phyloP scores from a whole-genome alignment of 1,140 invertebrate species.

The Matsumurasca onukii region DNA sequence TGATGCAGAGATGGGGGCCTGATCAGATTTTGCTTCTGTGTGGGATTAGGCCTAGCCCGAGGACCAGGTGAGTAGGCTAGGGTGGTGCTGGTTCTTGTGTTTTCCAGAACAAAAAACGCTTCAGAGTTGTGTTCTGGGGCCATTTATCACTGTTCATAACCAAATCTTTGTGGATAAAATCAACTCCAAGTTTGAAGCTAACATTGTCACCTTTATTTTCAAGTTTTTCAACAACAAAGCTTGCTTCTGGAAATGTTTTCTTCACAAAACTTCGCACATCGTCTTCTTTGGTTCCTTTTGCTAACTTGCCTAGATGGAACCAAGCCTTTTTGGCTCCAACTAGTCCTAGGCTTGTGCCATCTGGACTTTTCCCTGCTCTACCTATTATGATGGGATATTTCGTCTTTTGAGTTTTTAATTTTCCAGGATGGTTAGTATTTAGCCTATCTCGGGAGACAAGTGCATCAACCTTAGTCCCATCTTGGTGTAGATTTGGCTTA shows the following conservation, averaged over 20 bases:
- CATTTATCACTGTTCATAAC: neutral
- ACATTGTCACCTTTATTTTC: neutral
- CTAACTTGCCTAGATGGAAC: conserved; percentile 21
- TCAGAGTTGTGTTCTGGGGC: neutral
- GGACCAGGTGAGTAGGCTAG: too few species aligned
- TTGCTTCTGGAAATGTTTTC: neutral
- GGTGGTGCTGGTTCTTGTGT: conserved; percentile 5
- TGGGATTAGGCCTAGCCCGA: neutral
- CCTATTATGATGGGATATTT: neutral
- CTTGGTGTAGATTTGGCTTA: too few species aligned
- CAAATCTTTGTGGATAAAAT: neutral
- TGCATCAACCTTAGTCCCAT: too few species aligned
- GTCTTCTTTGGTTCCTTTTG: conserved; percentile 12
- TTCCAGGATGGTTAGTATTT: too few species aligned
- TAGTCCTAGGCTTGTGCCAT: too few species aligned
- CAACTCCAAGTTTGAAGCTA: neutral
- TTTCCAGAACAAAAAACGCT: conserved; percentile 1
- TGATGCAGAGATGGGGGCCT: neutral
- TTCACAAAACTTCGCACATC: neutral
- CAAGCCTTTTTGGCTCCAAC: neutral
- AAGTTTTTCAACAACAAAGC: too few species aligned
- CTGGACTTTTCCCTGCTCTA: neutral
- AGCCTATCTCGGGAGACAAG: too few species aligned
- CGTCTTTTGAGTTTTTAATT: neutral
- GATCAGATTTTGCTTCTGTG: neutral